Base-by-base conservation (phyloP, 2,888 invertebrate genomes). In the Amblyjoppa fuscipennis region DNA sequence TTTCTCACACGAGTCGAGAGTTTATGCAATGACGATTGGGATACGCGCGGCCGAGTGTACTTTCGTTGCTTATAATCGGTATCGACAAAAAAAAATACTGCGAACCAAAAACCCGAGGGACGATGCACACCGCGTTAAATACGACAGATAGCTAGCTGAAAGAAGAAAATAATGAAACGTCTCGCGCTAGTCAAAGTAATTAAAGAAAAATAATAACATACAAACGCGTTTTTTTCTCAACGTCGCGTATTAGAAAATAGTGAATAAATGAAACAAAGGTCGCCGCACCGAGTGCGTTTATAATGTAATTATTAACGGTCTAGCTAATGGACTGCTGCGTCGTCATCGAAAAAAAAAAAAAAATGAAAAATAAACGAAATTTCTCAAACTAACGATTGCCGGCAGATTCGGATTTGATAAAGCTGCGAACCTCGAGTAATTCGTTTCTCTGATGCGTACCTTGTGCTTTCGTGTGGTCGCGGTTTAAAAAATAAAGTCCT, bases 131-230 rank as follows among this genome's bases (percentile, higher is more conserved):
- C 61, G 61, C 61, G 69, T 83, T 49, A 80, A 71, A 71, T 78
- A 84, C 38, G 66, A 78, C 73, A n/a, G 69, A 56, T 20, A 77
- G 61, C 80, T 80, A 80, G 83, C 56, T 68, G 73, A 76, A 73
- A 31, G 64, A 80, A 73, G 66, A 49, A 56, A 69, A 61, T 11
- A 41, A 81, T 34, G 45, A 20, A 71, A 74, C 78, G 70, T 86
- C 83, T 86, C 82, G 81, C 84, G 80, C 86, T 85, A 85, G 85
- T 85, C 85, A 85, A 85, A 74, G 85, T 85, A 73, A 64, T 64
- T 69, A 61, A 45, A 68, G 34, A 66, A 59, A 49, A 56, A 20
- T 20, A 20, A 20, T 38, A 20, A 28, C 16, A 74, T 25, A 79
- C 0, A 83, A 16, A 70, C 71, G 82, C 79, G 81, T 41, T 61